phyloP scores from a whole-genome alignment of 1,140 invertebrate species.

The Trigoniulus corallinus region DNA sequence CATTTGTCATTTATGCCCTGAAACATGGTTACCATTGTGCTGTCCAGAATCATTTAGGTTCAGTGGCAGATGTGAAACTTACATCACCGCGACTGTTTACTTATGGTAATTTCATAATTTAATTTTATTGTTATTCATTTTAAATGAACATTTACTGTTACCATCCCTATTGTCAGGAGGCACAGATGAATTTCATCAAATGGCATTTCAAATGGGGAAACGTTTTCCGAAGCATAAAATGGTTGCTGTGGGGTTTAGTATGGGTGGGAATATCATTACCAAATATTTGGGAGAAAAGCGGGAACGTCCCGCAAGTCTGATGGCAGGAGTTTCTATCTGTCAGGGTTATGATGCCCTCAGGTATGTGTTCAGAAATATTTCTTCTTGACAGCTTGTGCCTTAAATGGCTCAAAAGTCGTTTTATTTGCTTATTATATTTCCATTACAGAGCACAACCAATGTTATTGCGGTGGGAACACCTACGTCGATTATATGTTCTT shows the following conservation, averaged over 20 bases:
- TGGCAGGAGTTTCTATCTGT: constrained; percentile 75
- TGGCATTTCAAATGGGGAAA: constrained; percentile 52
- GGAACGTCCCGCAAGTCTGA: constrained; percentile 45
- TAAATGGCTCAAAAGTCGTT: background rate
- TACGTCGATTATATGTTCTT: constrained; percentile 73
- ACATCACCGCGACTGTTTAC: constrained; percentile 75
- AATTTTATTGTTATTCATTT: constrained; percentile 8
- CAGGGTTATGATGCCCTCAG: constrained; percentile 77
- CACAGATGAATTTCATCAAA: constrained; percentile 64
- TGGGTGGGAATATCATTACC: constrained; percentile 72
- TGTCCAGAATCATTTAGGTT: constrained; percentile 89
- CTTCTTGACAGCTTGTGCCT: background rate
- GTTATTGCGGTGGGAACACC: constrained; percentile 68
- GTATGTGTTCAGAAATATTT: constrained; percentile 35
- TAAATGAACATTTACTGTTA: constrained; percentile 10
- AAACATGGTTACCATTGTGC: constrained; percentile 74
- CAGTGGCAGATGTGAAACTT: constrained; percentile 58
- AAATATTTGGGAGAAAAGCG: constrained; percentile 69
- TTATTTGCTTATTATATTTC: constrained; percentile 15
- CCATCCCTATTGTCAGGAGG: constrained; percentile 42
- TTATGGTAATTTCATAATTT: constrained; percentile 45
- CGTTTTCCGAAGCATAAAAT: constrained; percentile 56
- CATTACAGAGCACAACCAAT: constrained; percentile 49
- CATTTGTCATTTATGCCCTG: constrained; percentile 77
- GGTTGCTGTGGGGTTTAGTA: constrained; percentile 72